Evolutionary conservation across 2,888 invertebrate species (phyloP), one percentile per base, ranked within the genome.

Genomic region (Philereme vetulata): DNA sequence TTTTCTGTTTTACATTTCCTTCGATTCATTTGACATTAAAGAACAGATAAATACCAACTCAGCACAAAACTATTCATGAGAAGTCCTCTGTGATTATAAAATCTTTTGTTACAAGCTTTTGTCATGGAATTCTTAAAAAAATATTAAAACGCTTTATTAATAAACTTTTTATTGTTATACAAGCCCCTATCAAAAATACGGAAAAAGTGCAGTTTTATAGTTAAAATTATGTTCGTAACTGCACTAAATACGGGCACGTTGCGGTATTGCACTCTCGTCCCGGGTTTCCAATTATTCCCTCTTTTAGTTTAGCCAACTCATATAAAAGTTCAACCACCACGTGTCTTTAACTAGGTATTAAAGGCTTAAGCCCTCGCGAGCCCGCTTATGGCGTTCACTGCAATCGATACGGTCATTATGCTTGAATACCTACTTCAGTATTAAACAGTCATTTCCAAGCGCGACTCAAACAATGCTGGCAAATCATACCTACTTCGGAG

Each of bases 281-380:
- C 60, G 76, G 85, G 83, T 88, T 90, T 90, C 88, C 90, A 90
- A 91, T 90, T 89, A 90, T 85, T 89, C 85, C 57, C 83, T 81
- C 85, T 81, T 83, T 78, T 73, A 85, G 82, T 86, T 87, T 78
- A 84, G 81, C 82, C 78, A 89, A 88, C 85, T 90, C 86, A 82
- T 86, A 89, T 89, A 90, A 90, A 91, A 91, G 83, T 90, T 91
- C 75, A 76, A 78, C 82, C 80, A 78, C 74, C 82, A 77, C 77
- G 78, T 83, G 82, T 82, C 84, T 81, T 82, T 76, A 73, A 76
- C 76, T 72, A 71, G 72, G 71, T 74, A 74, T 75, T 67, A 76
- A 64, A 74, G 65, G 72, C 75, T 72, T 72, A 74, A 72, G 65
- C 68, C 67, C 63, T 51, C 60, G 56, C 51, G 46, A 62, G 52